Percentiles rank a stretch among this genome's conserved stretches.
phyloP scores from a whole-genome alignment of 2,113 vertebrate species.

The Heterotis niloticus region DNA sequence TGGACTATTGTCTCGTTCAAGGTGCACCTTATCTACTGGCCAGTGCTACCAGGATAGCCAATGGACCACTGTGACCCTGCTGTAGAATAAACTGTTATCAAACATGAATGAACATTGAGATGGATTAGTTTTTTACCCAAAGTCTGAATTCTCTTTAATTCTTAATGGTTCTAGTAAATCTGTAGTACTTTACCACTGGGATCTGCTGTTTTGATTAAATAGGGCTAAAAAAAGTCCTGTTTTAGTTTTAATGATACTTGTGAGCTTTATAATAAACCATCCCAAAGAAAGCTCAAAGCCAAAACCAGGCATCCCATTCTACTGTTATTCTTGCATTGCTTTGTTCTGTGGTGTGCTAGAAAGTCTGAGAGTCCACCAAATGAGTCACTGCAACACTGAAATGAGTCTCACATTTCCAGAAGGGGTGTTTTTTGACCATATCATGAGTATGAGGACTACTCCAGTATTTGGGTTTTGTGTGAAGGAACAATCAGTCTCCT shows the following conservation, averaged over 20 bases:
- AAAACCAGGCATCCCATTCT: background rate
- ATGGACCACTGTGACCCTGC: no score
- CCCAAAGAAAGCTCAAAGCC: constrained; percentile 1
- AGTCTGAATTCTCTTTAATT: no score
- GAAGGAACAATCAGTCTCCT: constrained; percentile 43
- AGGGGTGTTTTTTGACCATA: background rate
- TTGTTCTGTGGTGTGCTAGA: constrained; percentile 9
- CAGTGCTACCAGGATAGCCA: no score
- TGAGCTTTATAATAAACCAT: constrained; percentile 7
- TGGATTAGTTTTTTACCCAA: no score
- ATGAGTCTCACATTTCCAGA: background rate
- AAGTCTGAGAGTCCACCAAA: constrained; percentile 4
- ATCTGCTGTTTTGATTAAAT: no score
- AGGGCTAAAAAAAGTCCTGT: no score
- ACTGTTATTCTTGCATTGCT: constrained; percentile 15
- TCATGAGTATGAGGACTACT: constrained; percentile 4
- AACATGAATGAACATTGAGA: no score
- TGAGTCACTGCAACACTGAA: background rate
- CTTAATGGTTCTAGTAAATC: no score
- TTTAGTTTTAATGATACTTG: background rate
- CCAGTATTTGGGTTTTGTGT: constrained; percentile 33
- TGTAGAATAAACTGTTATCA: no score
- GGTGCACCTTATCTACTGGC: no score
- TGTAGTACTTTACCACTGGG: no score
- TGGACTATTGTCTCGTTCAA: no score